phyloP scores from a whole-genome alignment of 2,888 invertebrate genomes.

The Pachydiplax longipennis region DNA sequence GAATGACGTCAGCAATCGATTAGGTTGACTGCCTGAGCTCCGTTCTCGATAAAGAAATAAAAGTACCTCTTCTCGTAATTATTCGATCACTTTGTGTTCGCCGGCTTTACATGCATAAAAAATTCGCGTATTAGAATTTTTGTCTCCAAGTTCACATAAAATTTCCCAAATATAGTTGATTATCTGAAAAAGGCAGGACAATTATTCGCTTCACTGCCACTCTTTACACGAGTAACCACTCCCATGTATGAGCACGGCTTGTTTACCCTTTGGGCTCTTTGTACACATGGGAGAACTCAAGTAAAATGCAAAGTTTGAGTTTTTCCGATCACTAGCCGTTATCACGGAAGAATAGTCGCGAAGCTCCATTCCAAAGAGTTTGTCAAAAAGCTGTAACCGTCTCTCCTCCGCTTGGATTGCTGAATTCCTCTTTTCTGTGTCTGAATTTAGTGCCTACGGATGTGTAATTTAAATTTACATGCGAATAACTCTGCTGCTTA shows the following conservation, averaged over 20 bases:
- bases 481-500: too few relatives aligned
- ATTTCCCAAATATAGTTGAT: background rate
- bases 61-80: background rate
- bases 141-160: background rate
- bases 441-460: too few relatives aligned
- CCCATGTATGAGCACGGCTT: too few relatives aligned
- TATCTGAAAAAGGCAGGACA: background rate
- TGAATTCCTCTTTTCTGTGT: too few relatives aligned
- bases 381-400: background rate
- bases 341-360: background rate
- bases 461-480: too few relatives aligned
- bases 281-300: background rate
- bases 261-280: background rate
- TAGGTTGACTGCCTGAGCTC: background rate
- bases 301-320: background rate
- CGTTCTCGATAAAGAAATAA: background rate
- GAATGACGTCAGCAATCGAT: conserved; percentile 42
- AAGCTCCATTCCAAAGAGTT: too few relatives aligned
- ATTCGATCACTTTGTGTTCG: background rate
- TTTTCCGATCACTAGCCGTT: background rate
- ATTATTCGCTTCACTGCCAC: background rate
- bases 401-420: background rate
- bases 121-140: background rate
- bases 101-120: background rate
- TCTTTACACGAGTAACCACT: background rate